Evolutionary conservation across 1,140 invertebrate genomes (phyloP).

Genomic region (Cryptotermes secundus): DNA sequence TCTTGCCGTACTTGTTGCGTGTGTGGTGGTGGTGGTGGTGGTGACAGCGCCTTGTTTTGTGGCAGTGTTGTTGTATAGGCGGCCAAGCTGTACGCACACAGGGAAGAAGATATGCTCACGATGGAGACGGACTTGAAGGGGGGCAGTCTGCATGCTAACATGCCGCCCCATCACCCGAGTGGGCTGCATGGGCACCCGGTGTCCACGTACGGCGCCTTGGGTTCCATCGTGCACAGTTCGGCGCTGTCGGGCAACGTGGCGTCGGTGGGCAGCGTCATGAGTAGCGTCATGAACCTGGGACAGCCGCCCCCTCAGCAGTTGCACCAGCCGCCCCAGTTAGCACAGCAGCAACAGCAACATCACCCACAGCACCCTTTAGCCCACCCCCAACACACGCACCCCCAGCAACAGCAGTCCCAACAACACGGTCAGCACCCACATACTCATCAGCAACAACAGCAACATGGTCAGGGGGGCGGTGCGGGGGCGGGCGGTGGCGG

Average conservation of each 20-base stretch:
- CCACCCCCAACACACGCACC: constrained; percentile 39
- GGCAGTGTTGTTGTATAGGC: constrained; percentile 1
- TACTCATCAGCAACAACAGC: constrained; percentile 33
- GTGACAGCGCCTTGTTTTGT: not conserved
- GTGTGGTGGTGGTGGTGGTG: constrained; percentile 12
- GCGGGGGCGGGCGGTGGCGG: constrained; percentile 39
- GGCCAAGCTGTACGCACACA: constrained; percentile 67
- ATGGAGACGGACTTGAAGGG: constrained; percentile 87
- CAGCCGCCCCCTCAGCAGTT: constrained; percentile 35
- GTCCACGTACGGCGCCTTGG: constrained; percentile 38
- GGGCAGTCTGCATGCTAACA: constrained; percentile 74
- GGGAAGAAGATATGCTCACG: constrained; percentile 78
- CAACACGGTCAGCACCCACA: constrained; percentile 44
- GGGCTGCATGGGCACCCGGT: constrained; percentile 27
- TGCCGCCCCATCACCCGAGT: constrained; percentile 67
- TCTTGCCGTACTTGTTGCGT: not conserved
- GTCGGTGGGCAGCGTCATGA: constrained; percentile 36
- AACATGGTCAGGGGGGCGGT: constrained; percentile 37
- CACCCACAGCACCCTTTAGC: constrained; percentile 32
- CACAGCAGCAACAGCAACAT: constrained; percentile 40
- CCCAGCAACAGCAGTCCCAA: constrained; percentile 38
- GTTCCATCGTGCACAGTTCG: constrained; percentile 36
- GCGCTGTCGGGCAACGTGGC: constrained; percentile 31
- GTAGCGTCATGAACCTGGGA: constrained; percentile 47
- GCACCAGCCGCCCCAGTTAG: constrained; percentile 11